Evolutionary conservation across 1,140 invertebrate genomes (phyloP).

Genomic region (Mactra quadrangularis): DNA sequence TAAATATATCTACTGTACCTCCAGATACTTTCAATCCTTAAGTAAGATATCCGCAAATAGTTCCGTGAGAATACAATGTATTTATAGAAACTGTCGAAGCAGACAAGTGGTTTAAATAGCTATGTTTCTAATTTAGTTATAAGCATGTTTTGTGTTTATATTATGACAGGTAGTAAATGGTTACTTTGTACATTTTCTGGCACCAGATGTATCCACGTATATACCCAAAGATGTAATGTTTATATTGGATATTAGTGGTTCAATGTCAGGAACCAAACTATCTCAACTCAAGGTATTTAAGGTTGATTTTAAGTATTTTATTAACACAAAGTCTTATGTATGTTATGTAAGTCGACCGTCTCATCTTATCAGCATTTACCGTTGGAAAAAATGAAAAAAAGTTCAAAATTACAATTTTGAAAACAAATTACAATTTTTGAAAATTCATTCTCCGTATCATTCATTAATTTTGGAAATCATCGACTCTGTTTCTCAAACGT

Average conservation of each 20-base stretch:
- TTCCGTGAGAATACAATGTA: not conserved
- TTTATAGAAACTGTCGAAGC: not conserved
- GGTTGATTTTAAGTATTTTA: no score
- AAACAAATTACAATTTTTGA: no score
- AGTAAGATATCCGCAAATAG: not conserved
- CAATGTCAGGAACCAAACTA: conserved; percentile 88
- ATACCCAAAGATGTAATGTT: conserved; percentile 89
- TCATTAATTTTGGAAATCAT: no score
- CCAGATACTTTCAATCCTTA: not conserved
- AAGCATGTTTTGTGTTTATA: not conserved
- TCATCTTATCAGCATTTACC: no score
- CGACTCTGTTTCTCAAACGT: no score
- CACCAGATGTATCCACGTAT: conserved; percentile 85
- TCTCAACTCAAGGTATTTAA: conserved; percentile 85
- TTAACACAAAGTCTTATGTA: no score
- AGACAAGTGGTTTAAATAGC: not conserved
- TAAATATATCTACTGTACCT: not conserved
- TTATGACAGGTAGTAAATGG: conserved; percentile 87
- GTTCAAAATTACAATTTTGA: no score
- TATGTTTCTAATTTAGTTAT: not conserved
- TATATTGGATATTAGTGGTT: conserved; percentile 88
- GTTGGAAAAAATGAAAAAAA: no score
- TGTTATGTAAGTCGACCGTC: not conserved
- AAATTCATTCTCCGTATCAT: no score
- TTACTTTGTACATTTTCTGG: conserved; percentile 90